Percentiles rank a stretch among this genome's conserved stretches.
These are phyloP conservation scores for Saxidomus purpurata DNA, from an alignment of 1,140 invertebrate species.

Conservation along the genomic window DNA sequence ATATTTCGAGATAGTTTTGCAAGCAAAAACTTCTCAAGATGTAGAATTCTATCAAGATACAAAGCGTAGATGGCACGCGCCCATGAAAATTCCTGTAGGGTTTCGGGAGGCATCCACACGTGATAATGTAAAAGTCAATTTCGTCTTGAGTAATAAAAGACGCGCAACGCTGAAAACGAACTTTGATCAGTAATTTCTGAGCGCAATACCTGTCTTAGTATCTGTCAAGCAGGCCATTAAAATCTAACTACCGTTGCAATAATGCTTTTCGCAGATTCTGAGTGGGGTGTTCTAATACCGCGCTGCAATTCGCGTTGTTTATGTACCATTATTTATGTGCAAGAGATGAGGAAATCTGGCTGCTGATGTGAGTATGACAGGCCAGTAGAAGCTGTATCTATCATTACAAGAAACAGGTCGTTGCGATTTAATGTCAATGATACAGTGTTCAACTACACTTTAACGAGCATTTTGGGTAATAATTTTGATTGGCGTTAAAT, in stretches of 20 bases:
- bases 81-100: conserved; percentile 21
- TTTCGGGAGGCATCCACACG: not conserved
- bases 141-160: conserved; percentile 60
- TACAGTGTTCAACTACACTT: not conserved
- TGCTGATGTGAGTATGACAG: not conserved
- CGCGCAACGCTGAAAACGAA: conserved; percentile 26
- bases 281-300: not conserved
- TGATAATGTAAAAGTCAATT: conserved; percentile 66
- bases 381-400: too few species aligned
- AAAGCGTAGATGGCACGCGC: conserved; percentile 6
- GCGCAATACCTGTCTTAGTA: conserved; percentile 50
- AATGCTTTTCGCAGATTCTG: conserved; percentile 49
- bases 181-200: conserved; percentile 63
- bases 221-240: conserved; percentile 59
- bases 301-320: conserved; percentile 28
- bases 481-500: conserved; percentile 16
- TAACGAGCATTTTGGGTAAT: not conserved
- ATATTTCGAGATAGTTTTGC: not conserved
- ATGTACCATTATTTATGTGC: conserved; percentile 37
- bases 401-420: conserved; percentile 13
- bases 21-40: not conserved
- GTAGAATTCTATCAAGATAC: not conserved
- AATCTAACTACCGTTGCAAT: conserved; percentile 62
- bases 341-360: not conserved
- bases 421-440: not conserved